phyloP scores from a whole-genome alignment of 2,888 invertebrate genomes.

The Microctonus brassicae region DNA sequence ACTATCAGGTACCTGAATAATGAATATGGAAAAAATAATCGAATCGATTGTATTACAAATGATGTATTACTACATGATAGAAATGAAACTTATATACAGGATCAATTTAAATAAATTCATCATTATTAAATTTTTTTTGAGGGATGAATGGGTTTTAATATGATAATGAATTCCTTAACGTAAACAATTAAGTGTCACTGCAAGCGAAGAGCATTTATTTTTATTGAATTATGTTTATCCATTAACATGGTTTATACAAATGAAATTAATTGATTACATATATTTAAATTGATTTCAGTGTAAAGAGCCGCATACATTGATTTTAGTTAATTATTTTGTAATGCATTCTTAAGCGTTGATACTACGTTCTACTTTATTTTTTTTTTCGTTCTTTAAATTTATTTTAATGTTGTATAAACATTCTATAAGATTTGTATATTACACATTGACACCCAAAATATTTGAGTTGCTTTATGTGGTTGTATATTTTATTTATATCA shows the following conservation, averaged over 20 bases:
- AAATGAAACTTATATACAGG: neutral
- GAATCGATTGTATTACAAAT: neutral
- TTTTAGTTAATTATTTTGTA: neutral
- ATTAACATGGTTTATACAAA: constrained; percentile 28
- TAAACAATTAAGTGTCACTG: neutral
- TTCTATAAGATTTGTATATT: neutral
- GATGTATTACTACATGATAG: too few relatives aligned
- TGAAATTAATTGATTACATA: neutral
- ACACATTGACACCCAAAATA: neutral
- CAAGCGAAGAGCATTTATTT: constrained; percentile 1
- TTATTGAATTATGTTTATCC: constrained; percentile 39
- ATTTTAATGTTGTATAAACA: neutral
- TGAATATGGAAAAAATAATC: neutral
- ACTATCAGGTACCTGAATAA: neutral
- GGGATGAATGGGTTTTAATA: neutral
- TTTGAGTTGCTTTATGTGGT: neutral
- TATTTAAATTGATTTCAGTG: neutral
- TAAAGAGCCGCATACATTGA: neutral
- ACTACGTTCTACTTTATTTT: neutral
- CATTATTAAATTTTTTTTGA: neutral
- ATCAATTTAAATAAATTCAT: neutral
- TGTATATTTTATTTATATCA: neutral
- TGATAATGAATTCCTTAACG: neutral
- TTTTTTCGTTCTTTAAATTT: neutral
- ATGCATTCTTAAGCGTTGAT: neutral